Base-by-base conservation (phyloP, 1,140 invertebrate genomes). In the Drosophila kohkoa region DNA sequence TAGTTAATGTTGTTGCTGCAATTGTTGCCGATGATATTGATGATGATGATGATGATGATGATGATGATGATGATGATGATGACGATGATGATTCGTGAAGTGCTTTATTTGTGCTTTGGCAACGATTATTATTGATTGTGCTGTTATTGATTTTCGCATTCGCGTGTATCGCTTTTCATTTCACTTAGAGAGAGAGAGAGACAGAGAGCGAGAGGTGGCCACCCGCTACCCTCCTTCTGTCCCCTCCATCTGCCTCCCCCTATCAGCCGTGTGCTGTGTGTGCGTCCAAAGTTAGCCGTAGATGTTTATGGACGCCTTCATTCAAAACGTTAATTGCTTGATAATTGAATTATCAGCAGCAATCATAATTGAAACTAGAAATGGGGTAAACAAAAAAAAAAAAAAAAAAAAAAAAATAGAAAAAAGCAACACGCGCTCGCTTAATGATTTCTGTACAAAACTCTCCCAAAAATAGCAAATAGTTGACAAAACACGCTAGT, bases 331-430 rank as follows among this genome's bases (percentile, higher is more conserved):
- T 89, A 88, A 88, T 89, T 88, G 78, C 71, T 69, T 77, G 83
- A 88, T 88, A 89, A 88, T 88, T 88, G 43, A 85, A 81, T 81
- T 88, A 88, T 89, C 83, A 73, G 59, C 83, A 73, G 59, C 79
- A 83, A 79, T 83, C 77, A 82, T 74, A 82, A 86, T 87, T 82
- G 72, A 81, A 73, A 64, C 20, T 41, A 70, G 51, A 30, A 57
- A 55, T 43, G 57, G 48, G 57, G 58, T 63, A 62, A 54, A 55
- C 51, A 35, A 11, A 15, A n/a, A n/a, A 8, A n/a, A 41, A 3
- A 41, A n/a, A 4, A 41, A 43, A 3, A 43, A 58, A 32, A 59
- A 41, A 3, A 41, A n/a, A 4, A 41, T 13, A 3, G 13, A 58
- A 32, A 59, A 54, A 28, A 55, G 25, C 63, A 55, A 64, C 82